phyloP scores from a whole-genome alignment of 2,113 vertebrate genomes.

The Enhydra lutris region DNA sequence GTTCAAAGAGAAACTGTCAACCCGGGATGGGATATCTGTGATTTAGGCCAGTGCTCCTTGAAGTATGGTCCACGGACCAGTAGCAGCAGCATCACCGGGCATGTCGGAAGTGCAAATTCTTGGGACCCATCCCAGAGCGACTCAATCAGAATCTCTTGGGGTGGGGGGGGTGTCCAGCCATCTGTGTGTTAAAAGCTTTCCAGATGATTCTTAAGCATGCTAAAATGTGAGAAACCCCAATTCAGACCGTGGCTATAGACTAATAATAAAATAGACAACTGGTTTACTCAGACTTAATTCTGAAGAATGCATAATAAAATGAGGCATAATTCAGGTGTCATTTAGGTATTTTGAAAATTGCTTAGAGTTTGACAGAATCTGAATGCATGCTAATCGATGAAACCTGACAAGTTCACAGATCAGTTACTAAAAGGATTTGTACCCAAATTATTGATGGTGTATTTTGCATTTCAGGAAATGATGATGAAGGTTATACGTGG shows the following conservation, averaged over 20 bases:
- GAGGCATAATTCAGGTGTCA: neutral
- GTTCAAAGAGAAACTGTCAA: neutral
- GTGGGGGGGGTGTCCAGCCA: neutral
- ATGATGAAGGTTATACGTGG: neutral
- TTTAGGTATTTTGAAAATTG: neutral
- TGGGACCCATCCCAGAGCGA: neutral
- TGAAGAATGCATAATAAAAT: conserved; percentile 27
- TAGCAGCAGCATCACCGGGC: neutral
- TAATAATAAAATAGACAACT: neutral
- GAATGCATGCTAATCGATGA: conserved; percentile 8
- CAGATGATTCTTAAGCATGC: neutral
- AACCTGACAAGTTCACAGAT: neutral
- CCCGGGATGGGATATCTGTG: neutral
- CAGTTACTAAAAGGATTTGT: neutral
- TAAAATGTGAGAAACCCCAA: neutral
- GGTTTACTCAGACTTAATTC: neutral
- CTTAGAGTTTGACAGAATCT: neutral
- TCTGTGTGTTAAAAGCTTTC: neutral
- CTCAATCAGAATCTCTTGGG: neutral
- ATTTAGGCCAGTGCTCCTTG: neutral
- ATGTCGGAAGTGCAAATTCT: neutral
- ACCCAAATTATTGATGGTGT: neutral
- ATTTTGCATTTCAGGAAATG: neutral
- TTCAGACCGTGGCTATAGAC: neutral
- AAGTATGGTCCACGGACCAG: neutral